Conservation (phyloP, 2,797 vertebrate species). For the Sebastes taczanowskii region DNA sequence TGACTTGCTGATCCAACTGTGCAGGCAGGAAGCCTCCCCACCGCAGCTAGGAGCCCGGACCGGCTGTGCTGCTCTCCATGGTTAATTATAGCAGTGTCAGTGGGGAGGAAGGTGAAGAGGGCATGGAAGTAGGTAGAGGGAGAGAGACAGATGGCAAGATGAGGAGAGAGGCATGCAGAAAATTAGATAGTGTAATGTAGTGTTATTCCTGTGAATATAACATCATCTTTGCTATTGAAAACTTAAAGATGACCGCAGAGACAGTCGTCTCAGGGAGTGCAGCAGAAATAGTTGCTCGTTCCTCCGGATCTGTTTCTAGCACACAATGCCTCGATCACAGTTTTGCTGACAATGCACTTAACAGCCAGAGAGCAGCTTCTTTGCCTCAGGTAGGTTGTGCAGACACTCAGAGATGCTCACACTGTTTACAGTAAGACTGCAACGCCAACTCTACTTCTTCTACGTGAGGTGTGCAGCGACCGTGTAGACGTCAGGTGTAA, state of each 20-base stretch:
- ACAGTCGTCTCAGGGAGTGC: conserved; percentile 2
- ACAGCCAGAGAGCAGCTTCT: conserved; percentile 49
- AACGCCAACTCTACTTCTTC: neutral
- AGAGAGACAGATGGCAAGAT: conserved; percentile 24
- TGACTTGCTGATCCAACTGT: conserved; percentile 43
- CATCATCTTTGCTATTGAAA: neutral
- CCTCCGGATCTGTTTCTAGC: conserved; percentile 35
- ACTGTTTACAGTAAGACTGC: conserved; percentile 16
- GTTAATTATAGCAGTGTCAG: conserved; percentile 66
- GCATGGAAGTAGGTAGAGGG: conserved; percentile 12
- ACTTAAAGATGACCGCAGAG: neutral
- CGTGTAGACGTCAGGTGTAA: neutral
- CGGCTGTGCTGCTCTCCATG: conserved; percentile 40
- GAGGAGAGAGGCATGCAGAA: neutral
- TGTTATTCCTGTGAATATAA: neutral
- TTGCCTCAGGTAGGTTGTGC: conserved; percentile 52
- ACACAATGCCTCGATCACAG: conserved; percentile 30
- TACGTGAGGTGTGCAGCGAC: conserved; percentile 8
- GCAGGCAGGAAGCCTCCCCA: conserved; percentile 41
- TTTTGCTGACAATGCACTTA: conserved; percentile 60
- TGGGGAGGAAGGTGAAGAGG: conserved; percentile 38
- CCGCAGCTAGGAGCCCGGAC: conserved; percentile 32
- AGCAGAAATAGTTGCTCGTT: conserved; percentile 31
- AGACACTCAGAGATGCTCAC: conserved; percentile 20
- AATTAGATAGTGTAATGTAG: neutral